These are phyloP conservation scores for Vanessa cardui DNA, from an alignment of 2,888 invertebrate species.

Conservation along the genomic window DNA sequence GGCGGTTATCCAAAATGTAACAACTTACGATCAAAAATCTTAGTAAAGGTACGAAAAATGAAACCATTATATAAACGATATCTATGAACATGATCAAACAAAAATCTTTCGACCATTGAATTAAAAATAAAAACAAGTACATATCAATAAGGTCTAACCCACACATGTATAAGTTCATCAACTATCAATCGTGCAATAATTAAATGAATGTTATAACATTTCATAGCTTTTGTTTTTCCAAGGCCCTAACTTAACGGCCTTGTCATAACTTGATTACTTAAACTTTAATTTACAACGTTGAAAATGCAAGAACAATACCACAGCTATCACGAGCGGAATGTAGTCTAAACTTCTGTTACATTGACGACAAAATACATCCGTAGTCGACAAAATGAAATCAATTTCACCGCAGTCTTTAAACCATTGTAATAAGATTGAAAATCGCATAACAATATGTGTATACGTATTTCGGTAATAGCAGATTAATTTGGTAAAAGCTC, in stretches of 20 bases:
- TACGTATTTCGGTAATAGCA: slow-evolving; percentile 42
- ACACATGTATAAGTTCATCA: not conserved
- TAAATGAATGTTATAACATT: slow-evolving; percentile 11
- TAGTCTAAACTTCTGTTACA: slow-evolving; percentile 68
- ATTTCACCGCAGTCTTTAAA: slow-evolving; percentile 31
- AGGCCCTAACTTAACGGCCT: slow-evolving; percentile 33
- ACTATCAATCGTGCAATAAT: not conserved
- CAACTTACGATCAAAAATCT: no score
- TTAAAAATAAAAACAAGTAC: no score
- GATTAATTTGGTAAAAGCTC: slow-evolving; percentile 53
- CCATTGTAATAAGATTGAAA: slow-evolving; percentile 17
- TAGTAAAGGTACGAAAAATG: no score
- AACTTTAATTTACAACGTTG: slow-evolving; percentile 39
- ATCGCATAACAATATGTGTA: slow-evolving; percentile 15
- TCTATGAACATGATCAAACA: no score
- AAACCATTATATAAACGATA: no score
- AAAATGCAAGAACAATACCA: slow-evolving; percentile 45
- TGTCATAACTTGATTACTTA: slow-evolving; percentile 42
- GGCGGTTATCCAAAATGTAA: no score
- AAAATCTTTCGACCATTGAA: no score
- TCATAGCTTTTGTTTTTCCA: slow-evolving; percentile 22
- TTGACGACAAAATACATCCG: slow-evolving; percentile 34
- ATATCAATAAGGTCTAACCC: not conserved
- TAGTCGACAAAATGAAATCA: slow-evolving; percentile 22
- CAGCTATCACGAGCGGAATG: slow-evolving; percentile 65